Conservation (phyloP, 2,113 vertebrate species). For the Tachysurus fulvidraco region DNA sequence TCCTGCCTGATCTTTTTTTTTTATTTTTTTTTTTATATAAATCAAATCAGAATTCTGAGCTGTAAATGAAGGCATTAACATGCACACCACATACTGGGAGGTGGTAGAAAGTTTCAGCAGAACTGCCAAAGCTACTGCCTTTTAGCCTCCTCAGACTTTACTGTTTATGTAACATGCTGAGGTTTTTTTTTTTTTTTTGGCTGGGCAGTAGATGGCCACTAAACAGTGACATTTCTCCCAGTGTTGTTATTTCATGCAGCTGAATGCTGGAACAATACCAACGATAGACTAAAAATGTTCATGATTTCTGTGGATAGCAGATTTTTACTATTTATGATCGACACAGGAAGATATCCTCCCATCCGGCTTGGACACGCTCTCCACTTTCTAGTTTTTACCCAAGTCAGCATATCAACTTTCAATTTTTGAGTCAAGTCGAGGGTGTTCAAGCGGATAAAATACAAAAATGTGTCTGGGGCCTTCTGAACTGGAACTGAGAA, state of each 20-base stretch:
- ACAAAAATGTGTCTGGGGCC: background rate
- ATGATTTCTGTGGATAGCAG: background rate
- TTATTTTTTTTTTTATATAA: too few relatives aligned
- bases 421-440: slow-evolving; percentile 1
- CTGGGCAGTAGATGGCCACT: background rate
- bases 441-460: slow-evolving; percentile 16
- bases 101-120: slow-evolving; percentile 2
- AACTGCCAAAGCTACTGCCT: slow-evolving; percentile 2
- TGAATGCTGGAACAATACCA: background rate
- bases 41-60: slow-evolving; percentile 4
- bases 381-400: background rate
- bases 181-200: background rate
- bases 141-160: background rate
- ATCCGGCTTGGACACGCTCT: background rate
- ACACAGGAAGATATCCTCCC: too few relatives aligned
- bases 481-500: background rate
- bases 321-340: background rate
- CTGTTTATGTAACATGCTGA: slow-evolving; percentile 20
- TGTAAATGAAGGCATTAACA: slow-evolving; percentile 9
- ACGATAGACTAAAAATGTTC: background rate
- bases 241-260: background rate
- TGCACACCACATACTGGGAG: slow-evolving; percentile 3
- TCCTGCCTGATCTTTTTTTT: background rate
- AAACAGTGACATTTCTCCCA: background rate
- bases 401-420: slow-evolving; percentile 3